phyloP scores from a whole-genome alignment of 2,113 vertebrate species.

The Reinhardtius hippoglossoides region DNA sequence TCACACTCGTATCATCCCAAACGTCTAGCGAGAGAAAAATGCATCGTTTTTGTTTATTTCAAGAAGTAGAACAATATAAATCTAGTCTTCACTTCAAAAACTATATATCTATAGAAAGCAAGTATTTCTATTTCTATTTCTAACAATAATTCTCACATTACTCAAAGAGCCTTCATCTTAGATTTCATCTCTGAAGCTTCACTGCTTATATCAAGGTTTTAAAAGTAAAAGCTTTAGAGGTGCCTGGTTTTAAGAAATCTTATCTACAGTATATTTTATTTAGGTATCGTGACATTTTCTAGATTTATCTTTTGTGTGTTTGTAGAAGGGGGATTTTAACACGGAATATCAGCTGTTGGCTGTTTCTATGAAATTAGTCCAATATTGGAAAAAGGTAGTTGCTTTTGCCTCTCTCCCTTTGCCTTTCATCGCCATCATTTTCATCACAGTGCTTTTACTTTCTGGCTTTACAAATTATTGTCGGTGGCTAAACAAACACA shows the following conservation, averaged over 20 bases:
- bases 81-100: background rate
- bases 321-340: background rate
- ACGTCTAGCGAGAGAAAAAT: background rate
- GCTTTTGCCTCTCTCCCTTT: background rate
- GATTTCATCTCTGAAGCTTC: background rate
- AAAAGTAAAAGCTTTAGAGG: background rate
- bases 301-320: too few species aligned
- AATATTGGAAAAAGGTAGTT: background rate
- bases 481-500: constrained; percentile 4
- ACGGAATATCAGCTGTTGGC: too few species aligned
- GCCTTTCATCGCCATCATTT: background rate
- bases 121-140: too few species aligned
- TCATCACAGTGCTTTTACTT: constrained; percentile 5
- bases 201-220: background rate
- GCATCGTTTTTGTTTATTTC: background rate
- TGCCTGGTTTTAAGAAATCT: background rate
- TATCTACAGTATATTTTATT: background rate
- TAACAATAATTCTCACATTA: background rate
- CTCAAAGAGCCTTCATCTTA: background rate
- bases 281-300: too few species aligned
- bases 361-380: background rate
- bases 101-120: background rate
- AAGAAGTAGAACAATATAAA: background rate
- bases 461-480: constrained; percentile 3
- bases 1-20: background rate